Percentiles rank a stretch among this genome's conserved stretches.
Conservation (phyloP, 2,113 vertebrate genomes). For the Sceloporus tristichus region DNA sequence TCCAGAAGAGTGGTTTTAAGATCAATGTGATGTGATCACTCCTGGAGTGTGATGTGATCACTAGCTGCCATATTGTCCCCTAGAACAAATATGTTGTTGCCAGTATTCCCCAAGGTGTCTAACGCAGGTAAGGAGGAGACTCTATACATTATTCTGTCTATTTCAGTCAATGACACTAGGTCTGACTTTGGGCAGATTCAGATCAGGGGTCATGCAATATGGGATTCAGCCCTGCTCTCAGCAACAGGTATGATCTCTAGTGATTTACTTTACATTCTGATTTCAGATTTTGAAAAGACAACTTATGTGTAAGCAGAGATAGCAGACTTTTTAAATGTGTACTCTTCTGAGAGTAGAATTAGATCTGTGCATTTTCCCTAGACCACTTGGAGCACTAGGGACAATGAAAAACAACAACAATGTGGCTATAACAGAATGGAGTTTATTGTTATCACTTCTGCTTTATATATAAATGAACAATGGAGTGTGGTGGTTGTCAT, state of each 20-base stretch:
- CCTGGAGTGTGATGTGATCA: too few species aligned
- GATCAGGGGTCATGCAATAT: neutral
- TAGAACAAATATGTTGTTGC: neutral
- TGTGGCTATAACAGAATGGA: constrained; percentile 21
- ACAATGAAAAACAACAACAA: neutral
- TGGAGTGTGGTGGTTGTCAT: constrained; percentile 52
- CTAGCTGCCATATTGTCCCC: too few species aligned
- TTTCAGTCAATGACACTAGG: neutral
- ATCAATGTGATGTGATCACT: too few species aligned
- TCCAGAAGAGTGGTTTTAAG: too few species aligned
- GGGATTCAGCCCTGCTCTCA: neutral
- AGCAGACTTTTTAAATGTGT: neutral
- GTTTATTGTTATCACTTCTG: neutral
- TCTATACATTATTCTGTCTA: neutral
- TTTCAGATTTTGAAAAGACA: constrained; percentile 18
- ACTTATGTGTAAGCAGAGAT: neutral
- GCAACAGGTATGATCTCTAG: neutral
- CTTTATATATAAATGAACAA: constrained; percentile 48
- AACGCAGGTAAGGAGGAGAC: neutral
- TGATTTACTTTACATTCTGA: neutral
- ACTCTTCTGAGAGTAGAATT: neutral
- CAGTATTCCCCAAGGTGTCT: neutral
- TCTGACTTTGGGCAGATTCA: neutral
- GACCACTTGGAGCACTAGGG: constrained; percentile 17
- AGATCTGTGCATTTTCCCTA: constrained; percentile 6